Percentiles rank a stretch among this genome's conserved stretches.
Conservation (phyloP, 2,113 vertebrate species). For the Psophia crepitans region DNA sequence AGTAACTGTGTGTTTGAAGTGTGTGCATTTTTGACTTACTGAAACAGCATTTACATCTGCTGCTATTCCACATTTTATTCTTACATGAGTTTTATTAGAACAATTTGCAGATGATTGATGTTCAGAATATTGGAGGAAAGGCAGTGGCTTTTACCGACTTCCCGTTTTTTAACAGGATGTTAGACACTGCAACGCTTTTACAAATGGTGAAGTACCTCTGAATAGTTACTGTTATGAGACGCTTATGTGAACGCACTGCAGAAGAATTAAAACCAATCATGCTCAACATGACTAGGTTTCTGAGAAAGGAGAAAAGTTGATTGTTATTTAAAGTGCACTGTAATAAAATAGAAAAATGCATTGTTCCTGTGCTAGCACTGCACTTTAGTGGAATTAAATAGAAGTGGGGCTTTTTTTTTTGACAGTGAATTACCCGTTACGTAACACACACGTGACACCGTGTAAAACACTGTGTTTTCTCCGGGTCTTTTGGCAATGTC, state of each 20-base stretch:
- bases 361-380: neutral
- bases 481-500: neutral
- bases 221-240: neutral
- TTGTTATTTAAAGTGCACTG: neutral
- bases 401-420: neutral
- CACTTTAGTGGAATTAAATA: neutral
- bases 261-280: neutral
- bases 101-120: neutral
- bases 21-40: neutral
- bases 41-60: neutral
- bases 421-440: neutral
- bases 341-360: neutral
- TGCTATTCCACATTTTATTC: neutral
- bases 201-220: neutral
- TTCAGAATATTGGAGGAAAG: neutral
- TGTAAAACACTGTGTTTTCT: neutral
- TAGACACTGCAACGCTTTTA: neutral
- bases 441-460: neutral
- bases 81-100: neutral
- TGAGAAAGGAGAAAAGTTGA: neutral
- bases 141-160: neutral
- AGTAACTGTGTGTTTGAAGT: neutral
- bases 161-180: neutral
- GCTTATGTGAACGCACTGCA: neutral
- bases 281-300: neutral